Percentiles rank a stretch among this genome's conserved stretches.
Evolutionary conservation across 2,888 invertebrate genomes (phyloP).

Genomic region (Branchipolynoe longqiensis): DNA sequence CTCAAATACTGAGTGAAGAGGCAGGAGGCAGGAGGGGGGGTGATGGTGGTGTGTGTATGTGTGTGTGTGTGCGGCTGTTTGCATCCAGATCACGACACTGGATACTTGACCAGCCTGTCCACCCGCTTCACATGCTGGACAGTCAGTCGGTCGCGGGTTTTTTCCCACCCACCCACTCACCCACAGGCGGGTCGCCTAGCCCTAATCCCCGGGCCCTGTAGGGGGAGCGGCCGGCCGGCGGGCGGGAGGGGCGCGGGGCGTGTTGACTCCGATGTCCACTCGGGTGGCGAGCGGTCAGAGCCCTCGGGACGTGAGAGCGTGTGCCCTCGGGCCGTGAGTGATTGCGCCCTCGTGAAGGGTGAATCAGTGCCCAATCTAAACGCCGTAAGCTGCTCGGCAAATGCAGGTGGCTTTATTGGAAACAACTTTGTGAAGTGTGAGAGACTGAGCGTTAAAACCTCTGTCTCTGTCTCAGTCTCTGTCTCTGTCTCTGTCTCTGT

Average conservation of each 20-base stretch:
- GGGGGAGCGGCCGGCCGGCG: not conserved
- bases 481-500: too few relatives aligned
- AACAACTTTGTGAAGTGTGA: slow-evolving; percentile 23
- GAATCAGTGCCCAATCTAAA: not conserved
- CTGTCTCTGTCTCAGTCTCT: too few relatives aligned
- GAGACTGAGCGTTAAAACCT: too few relatives aligned
- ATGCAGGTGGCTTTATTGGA: slow-evolving; percentile 6
- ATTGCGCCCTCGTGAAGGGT: not conserved
- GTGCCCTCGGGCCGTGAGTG: slow-evolving; percentile 31
- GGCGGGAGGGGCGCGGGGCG: not conserved
- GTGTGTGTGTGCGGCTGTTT: not conserved
- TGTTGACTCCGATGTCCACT: slow-evolving; percentile 1
- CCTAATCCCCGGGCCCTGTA: slow-evolving; percentile 16
- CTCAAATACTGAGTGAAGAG: too few relatives aligned
- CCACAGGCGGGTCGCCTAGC: not conserved
- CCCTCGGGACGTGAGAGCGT: not conserved
- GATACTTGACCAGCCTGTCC: not conserved
- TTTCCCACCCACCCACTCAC: not conserved
- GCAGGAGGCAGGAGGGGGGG: too few relatives aligned
- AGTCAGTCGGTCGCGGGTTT: not conserved
- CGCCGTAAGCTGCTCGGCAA: not conserved
- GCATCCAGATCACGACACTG: not conserved
- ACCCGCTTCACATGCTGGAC: not conserved
- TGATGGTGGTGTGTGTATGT: not conserved
- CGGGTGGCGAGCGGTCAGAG: not conserved